Conservation (phyloP, 2,113 vertebrate genomes). For the Tyrannus savana region DNA sequence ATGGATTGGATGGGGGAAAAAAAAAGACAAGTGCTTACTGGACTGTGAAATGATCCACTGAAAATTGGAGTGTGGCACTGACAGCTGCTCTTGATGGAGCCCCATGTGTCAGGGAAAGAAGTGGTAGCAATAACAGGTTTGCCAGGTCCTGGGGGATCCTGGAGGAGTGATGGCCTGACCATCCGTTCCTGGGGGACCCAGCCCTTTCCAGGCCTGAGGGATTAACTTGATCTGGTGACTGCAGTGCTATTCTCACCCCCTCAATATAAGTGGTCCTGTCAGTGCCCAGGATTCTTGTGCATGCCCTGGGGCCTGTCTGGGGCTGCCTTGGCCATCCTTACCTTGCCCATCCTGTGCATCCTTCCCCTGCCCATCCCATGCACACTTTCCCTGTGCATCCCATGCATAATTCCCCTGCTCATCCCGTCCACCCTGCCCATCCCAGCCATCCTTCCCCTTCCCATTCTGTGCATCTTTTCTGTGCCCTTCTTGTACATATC, state of each 20-base stretch:
- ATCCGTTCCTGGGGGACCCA: fast-evolving
- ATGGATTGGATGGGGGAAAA: neutral
- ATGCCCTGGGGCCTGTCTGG: neutral
- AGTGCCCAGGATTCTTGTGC: neutral
- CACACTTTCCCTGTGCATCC: too few species aligned
- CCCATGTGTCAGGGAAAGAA: neutral
- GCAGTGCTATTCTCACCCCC: neutral
- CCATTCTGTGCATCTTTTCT: fast-evolving
- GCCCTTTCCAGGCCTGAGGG: neutral
- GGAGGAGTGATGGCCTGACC: neutral
- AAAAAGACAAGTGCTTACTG: neutral
- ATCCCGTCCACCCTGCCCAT: neutral
- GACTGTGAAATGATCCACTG: neutral
- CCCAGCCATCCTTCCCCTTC: neutral
- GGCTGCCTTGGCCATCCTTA: neutral
- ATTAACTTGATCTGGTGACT: neutral
- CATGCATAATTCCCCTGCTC: too few species aligned
- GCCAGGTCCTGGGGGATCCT: neutral
- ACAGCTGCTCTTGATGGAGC: constrained; percentile 8
- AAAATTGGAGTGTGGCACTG: constrained; percentile 9
- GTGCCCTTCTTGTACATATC: neutral
- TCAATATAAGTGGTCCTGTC: fast-evolving
- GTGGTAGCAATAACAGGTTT: neutral
- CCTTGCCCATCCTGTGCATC: too few species aligned
- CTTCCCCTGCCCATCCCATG: neutral